These are phyloP conservation scores for Phaenicophaeus curvirostris DNA, from an alignment of 2,797 vertebrate genomes.

Conservation along the genomic window DNA sequence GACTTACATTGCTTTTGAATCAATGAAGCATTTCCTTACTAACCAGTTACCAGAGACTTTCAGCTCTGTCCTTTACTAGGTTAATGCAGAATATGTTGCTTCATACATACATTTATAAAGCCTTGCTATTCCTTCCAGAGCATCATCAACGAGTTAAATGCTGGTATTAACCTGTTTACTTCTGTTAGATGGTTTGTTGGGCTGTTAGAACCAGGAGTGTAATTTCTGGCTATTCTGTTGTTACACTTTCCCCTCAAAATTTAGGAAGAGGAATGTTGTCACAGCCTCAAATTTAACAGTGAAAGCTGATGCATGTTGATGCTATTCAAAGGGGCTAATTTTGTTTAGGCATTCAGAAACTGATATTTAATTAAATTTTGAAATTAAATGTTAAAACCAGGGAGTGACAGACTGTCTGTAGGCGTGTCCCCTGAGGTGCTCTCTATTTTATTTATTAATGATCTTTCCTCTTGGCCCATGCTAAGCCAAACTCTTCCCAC, in stretches of 20 bases:
- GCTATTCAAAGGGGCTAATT: slow-evolving; percentile 26
- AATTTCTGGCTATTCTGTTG: neutral
- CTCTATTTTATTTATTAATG: slow-evolving; percentile 50
- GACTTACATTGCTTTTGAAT: neutral
- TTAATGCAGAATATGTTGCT: neutral
- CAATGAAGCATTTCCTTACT: slow-evolving; percentile 4
- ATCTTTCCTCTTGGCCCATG: slow-evolving; percentile 36
- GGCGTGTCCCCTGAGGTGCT: slow-evolving; percentile 71
- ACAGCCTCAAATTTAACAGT: neutral
- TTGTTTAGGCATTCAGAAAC: slow-evolving; percentile 53
- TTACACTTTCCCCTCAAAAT: neutral
- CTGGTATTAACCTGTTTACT: neutral
- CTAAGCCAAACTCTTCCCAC: neutral
- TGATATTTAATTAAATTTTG: slow-evolving; percentile 71
- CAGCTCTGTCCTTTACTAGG: neutral
- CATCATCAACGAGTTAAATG: neutral
- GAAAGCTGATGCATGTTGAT: neutral
- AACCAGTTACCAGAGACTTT: neutral
- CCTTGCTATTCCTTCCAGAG: neutral
- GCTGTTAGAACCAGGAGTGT: neutral
- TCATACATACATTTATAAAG: neutral
- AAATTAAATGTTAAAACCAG: slow-evolving; percentile 63
- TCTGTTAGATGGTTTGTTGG: neutral
- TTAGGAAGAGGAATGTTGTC: neutral
- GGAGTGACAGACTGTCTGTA: slow-evolving; percentile 75